Percentiles rank a stretch among this genome's conserved stretches.
Evolutionary conservation across 2,113 vertebrate species (phyloP).

Genomic region (Sisor rabdophorus): DNA sequence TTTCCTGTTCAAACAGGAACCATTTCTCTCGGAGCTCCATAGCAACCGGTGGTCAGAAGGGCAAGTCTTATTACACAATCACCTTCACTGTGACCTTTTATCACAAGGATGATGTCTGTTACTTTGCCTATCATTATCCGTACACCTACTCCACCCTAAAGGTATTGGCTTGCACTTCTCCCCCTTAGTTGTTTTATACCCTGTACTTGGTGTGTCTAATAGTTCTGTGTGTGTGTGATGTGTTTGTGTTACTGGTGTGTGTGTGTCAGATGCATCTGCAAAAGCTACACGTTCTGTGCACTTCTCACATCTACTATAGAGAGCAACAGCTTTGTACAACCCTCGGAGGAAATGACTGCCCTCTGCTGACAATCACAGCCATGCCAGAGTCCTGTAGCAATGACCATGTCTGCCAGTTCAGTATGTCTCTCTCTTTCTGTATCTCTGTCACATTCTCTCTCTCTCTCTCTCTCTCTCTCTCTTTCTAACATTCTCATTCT

Average conservation of each 20-base stretch:
- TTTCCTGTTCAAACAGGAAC: slow-evolving; percentile 71
- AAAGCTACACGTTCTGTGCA: slow-evolving; percentile 84
- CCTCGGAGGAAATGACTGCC: slow-evolving; percentile 88
- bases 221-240: not conserved
- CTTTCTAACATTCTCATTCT: not conserved
- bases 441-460: too few relatives aligned
- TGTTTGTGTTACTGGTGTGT: not conserved
- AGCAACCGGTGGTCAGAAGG: slow-evolving; percentile 92
- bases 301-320: slow-evolving; percentile 88
- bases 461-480: not conserved
- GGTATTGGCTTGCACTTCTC: slow-evolving; percentile 61
- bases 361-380: slow-evolving; percentile 93
- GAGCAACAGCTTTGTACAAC: slow-evolving; percentile 88
- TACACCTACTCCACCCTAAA: slow-evolving; percentile 94
- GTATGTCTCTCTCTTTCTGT: slow-evolving; percentile 73
- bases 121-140: slow-evolving; percentile 97
- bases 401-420: slow-evolving; percentile 90
- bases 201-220: not conserved
- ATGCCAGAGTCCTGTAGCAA: slow-evolving; percentile 89
- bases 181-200: not conserved
- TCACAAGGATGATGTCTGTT: slow-evolving; percentile 97
- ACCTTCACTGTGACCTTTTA: slow-evolving; percentile 90
- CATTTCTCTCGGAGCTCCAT: slow-evolving; percentile 95
- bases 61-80: slow-evolving; percentile 95
- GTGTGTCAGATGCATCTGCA: slow-evolving; percentile 85